These are phyloP conservation scores for Chionodraco myersi DNA, from an alignment of 2,113 vertebrate species.

Conservation along the genomic window DNA sequence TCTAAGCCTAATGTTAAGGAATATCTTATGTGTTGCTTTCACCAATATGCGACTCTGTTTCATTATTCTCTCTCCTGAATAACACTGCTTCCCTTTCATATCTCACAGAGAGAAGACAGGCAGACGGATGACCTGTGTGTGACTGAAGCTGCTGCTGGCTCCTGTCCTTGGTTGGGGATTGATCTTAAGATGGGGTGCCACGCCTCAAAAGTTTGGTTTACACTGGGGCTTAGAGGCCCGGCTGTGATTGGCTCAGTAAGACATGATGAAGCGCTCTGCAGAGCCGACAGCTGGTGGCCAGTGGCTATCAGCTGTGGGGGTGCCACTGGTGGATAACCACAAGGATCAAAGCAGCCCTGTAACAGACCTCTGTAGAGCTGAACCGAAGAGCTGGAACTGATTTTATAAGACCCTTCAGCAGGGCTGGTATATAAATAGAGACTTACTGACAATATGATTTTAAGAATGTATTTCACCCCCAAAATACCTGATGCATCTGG, in stretches of 20 bases:
- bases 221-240: constrained; percentile 34
- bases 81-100: constrained; percentile 23
- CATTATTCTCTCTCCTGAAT: constrained; percentile 17
- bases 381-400: constrained; percentile 47
- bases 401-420: constrained; percentile 10
- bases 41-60: neutral
- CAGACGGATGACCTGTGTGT: constrained; percentile 55
- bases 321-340: constrained; percentile 52
- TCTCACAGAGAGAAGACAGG: constrained; percentile 41
- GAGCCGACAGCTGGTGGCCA: constrained; percentile 63
- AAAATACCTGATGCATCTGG: constrained; percentile 79
- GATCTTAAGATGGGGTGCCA: constrained; percentile 45
- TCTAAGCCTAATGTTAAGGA: neutral
- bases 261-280: constrained; percentile 46
- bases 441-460: constrained; percentile 1
- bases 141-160: constrained; percentile 36
- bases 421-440: neutral
- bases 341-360: constrained; percentile 61
- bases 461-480: constrained; percentile 9
- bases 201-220: constrained; percentile 52
- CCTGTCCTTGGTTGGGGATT: constrained; percentile 50
- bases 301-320: constrained; percentile 54
- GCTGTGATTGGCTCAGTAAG: constrained; percentile 45
- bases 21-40: constrained; percentile 1
- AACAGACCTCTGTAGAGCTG: constrained; percentile 44